Conservation (phyloP, 2,797 vertebrate species). For the Bradypus variegatus region DNA sequence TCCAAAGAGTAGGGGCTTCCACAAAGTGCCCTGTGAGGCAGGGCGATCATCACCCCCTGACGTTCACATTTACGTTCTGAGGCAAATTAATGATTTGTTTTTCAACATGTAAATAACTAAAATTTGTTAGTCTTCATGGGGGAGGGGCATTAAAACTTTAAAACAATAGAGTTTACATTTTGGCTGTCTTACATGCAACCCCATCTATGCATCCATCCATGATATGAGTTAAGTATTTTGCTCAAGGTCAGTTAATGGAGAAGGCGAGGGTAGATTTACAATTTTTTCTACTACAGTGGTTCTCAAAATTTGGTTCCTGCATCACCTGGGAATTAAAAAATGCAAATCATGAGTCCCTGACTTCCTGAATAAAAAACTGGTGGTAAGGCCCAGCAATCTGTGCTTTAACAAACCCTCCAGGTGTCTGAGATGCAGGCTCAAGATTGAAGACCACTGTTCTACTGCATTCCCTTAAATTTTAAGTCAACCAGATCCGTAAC, state of each 20-base stretch:
- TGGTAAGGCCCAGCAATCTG: no score
- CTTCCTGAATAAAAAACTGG: neutral
- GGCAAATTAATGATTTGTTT: neutral
- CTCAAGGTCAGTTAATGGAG: neutral
- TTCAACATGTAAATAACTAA: neutral
- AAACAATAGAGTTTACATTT: neutral
- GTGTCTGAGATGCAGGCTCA: accelerated
- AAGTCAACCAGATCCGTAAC: neutral
- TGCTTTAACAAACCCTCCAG: no score
- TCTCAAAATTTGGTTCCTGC: neutral
- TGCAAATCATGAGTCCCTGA: neutral
- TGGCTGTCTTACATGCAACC: neutral
- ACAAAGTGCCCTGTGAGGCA: neutral
- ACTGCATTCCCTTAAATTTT: neutral
- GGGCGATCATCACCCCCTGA: neutral
- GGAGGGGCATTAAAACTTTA: no score
- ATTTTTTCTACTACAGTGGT: neutral
- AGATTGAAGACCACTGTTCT: neutral
- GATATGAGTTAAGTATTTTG: neutral
- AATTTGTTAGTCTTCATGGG: neutral
- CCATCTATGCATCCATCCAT: neutral
- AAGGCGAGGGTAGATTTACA: neutral
- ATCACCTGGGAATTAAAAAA: neutral
- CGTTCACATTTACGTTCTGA: neutral
- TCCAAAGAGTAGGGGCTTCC: no score